Evolutionary conservation across 1,140 invertebrate genomes (phyloP).

Genomic region (Trachymyrmex cornetzi): DNA sequence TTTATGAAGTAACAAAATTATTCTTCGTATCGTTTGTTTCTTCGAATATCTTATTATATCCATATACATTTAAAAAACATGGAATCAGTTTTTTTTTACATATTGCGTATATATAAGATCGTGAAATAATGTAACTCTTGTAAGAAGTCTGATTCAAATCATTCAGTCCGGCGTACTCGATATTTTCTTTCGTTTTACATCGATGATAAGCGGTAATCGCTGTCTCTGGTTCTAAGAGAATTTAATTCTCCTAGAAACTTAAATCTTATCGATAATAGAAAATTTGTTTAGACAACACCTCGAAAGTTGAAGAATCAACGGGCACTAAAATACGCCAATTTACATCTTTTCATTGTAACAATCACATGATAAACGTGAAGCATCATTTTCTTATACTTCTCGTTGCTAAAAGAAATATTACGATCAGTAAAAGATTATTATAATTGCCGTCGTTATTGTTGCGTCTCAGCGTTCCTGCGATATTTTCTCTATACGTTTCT

Average conservation of each 20-base stretch:
- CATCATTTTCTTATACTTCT: conserved; percentile 34
- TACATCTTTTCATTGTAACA: background rate
- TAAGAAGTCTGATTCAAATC: conserved; percentile 70
- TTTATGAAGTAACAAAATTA: background rate
- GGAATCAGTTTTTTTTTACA: conserved; percentile 40
- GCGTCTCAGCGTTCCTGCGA: conserved; percentile 33
- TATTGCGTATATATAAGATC: conserved; percentile 31
- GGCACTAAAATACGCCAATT: conserved; percentile 31
- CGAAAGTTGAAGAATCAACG: conserved; percentile 20
- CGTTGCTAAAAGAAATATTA: conserved; percentile 19
- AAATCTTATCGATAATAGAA: conserved; percentile 38
- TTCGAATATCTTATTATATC: background rate
- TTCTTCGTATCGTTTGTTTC: background rate
- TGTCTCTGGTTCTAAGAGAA: conserved; percentile 37
- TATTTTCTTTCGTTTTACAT: conserved; percentile 65
- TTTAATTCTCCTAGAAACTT: conserved; percentile 37
- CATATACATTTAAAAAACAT: no score
- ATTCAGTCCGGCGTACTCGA: conserved; percentile 64
- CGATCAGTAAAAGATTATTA: conserved; percentile 29
- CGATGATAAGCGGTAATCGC: conserved; percentile 58
- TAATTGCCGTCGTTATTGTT: conserved; percentile 11
- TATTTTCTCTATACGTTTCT: conserved; percentile 1
- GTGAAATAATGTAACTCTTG: conserved; percentile 64
- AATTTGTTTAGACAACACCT: conserved; percentile 7
- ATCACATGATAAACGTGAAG: conserved; percentile 3